Base-by-base conservation (phyloP, 2,888 invertebrate genomes). In the Homarus gammarus region DNA sequence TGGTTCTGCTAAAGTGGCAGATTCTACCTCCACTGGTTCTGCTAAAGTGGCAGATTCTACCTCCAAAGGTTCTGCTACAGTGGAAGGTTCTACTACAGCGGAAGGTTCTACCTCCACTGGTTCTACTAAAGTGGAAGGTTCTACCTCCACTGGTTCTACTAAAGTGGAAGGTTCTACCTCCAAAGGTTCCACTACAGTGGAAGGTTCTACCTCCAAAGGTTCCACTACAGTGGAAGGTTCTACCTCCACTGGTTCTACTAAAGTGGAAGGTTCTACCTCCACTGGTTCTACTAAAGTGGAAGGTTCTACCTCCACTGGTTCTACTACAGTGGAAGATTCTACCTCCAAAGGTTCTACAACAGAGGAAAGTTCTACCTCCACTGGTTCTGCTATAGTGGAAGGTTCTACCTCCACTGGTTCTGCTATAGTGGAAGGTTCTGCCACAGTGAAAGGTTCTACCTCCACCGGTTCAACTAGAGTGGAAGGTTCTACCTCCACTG, bases 321-420 rank as follows among this genome's bases (percentile, higher is more conserved):
- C 70, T 70, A 70, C 38, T 22, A 40, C 22, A 27, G 44, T 12
- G 38, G 40, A 22, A 49, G 56, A 22, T 18, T 79, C 79, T n/a
- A n/a, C n/a, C n/a, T n/a, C n/a, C n/a, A n/a, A n/a, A n/a, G n/a
- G n/a, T n/a, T n/a, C 38, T 8, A 61, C 38, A 33, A 36, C n/a
- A 22, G 22, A 36, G 15, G 49, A 12, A 5, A 51, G 31, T 78
- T 49, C 51, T 78, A 22, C 33, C 22, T 49, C 15, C 33, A 33
- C 73, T 73, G 33, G 6, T 38, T 73, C 73, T 36, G n/a, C 56
- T 27, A 44, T 78, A 64, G 31, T 38, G 33, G 77, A 44, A 61
- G 38, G 31, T 33, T 77, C 40, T 33, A 40, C 8, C 10, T 27
- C 31, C 40, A n/a, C 38, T 68, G 78, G 27, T 33, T 77, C 77